These are phyloP conservation scores for Micrasema minimum DNA, from an alignment of 1,140 invertebrate species.

Conservation along the genomic window DNA sequence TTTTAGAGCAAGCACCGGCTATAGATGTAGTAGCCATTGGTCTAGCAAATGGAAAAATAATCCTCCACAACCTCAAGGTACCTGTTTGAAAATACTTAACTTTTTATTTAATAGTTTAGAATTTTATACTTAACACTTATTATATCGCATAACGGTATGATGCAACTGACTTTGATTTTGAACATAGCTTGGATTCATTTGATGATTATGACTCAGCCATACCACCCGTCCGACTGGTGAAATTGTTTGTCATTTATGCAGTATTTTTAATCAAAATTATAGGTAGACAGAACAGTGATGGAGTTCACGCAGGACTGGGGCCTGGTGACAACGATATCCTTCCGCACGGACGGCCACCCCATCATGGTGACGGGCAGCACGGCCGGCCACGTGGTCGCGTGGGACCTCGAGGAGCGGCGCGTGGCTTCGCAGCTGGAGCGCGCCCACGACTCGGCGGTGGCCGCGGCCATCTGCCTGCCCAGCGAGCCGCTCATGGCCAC, in stretches of 20 bases:
- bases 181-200: too few relatives aligned
- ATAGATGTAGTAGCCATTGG: constrained; percentile 91
- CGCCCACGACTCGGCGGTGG: constrained; percentile 81
- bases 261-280: too few relatives aligned
- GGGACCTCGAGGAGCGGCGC: constrained; percentile 90
- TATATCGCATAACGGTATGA: too few relatives aligned
- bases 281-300: constrained; percentile 82
- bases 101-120: too few relatives aligned
- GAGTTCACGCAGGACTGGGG: constrained; percentile 94
- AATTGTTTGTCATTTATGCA: too few relatives aligned
- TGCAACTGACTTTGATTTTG: too few relatives aligned
- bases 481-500: constrained; percentile 91
- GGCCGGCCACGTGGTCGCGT: constrained; percentile 87
- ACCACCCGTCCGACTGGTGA: too few relatives aligned
- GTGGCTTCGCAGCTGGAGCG: constrained; percentile 79
- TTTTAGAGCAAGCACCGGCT: constrained; percentile 86
- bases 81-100: too few relatives aligned
- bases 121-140: too few relatives aligned
- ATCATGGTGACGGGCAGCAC: constrained; percentile 87
- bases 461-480: constrained; percentile 83
- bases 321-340: constrained; percentile 83
- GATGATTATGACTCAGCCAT: too few relatives aligned
- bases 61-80: constrained; percentile 88
- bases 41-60: constrained; percentile 82
- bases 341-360: constrained; percentile 86